These are phyloP conservation scores for Eupithecia vulgata DNA, from an alignment of 2,888 invertebrate genomes.

Conservation along the genomic window DNA sequence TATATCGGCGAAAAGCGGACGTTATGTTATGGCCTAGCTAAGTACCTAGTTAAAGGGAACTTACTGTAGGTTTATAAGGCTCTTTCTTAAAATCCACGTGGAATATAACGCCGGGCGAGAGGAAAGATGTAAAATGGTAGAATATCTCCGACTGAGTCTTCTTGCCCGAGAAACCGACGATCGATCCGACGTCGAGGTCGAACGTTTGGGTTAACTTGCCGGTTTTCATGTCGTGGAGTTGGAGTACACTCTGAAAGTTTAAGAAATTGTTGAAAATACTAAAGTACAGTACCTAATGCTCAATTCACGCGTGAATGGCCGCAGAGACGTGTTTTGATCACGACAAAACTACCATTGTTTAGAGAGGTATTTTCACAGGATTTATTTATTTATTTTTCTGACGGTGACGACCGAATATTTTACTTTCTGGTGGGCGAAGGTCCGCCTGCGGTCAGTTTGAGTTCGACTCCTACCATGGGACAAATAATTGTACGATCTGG, in stretches of 20 bases:
- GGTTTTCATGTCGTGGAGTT: slow-evolving; percentile 89
- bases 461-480: too few relatives aligned
- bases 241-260: slow-evolving; percentile 88
- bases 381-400: too few relatives aligned
- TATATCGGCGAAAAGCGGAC: too few relatives aligned
- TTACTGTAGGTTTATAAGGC: slow-evolving; percentile 86
- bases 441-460: too few relatives aligned
- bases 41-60: slow-evolving; percentile 30
- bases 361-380: too few relatives aligned
- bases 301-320: background rate
- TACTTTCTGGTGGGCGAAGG: too few relatives aligned
- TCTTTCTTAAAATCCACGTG: slow-evolving; percentile 90
- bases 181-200: slow-evolving; percentile 93
- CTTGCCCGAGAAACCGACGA: slow-evolving; percentile 93
- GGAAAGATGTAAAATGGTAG: slow-evolving; percentile 96
- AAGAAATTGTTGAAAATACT: background rate
- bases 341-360: too few relatives aligned
- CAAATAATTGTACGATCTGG: too few relatives aligned
- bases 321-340: background rate
- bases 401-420: too few relatives aligned
- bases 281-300: background rate
- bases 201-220: slow-evolving; percentile 90
- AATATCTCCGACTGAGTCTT: slow-evolving; percentile 95
- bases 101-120: slow-evolving; percentile 94
- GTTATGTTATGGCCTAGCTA: too few relatives aligned